Evolutionary conservation across 2,797 vertebrate species (phyloP).

Genomic region (Pantherophis vulpinus): DNA sequence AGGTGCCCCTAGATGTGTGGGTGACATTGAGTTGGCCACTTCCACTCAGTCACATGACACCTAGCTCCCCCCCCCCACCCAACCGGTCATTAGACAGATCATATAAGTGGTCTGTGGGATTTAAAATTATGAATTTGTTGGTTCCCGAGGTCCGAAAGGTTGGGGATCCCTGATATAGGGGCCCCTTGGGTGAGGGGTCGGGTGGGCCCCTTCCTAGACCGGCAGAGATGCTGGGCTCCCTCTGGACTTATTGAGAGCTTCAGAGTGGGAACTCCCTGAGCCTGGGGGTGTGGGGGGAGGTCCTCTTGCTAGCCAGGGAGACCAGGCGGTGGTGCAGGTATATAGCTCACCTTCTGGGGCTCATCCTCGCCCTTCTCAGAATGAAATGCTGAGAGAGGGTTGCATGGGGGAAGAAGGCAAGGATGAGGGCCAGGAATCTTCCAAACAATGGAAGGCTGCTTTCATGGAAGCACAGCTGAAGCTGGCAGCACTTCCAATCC

Average conservation of each 20-base stretch:
- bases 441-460: not conserved
- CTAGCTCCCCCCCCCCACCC: too few species aligned
- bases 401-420: too few species aligned
- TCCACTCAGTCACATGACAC: too few species aligned
- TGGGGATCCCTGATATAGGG: too few species aligned
- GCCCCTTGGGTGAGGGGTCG: not conserved
- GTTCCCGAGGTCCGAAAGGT: too few species aligned
- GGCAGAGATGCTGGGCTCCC: not conserved
- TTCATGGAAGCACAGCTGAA: not conserved
- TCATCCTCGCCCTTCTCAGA: not conserved
- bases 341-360: not conserved
- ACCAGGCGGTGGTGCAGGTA: not conserved
- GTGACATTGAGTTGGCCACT: too few species aligned
- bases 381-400: not conserved
- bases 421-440: not conserved
- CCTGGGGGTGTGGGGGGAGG: not conserved
- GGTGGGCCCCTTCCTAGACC: too few species aligned
- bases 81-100: too few species aligned
- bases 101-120: too few species aligned
- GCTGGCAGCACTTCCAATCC: not conserved
- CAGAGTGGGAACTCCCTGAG: not conserved
- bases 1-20: too few species aligned
- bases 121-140: too few species aligned
- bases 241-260: not conserved
- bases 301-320: too few species aligned